Percentiles rank a stretch among this genome's conserved stretches.
Conservation (phyloP, 2,888 invertebrate genomes). For the Galerucella pusilla region DNA sequence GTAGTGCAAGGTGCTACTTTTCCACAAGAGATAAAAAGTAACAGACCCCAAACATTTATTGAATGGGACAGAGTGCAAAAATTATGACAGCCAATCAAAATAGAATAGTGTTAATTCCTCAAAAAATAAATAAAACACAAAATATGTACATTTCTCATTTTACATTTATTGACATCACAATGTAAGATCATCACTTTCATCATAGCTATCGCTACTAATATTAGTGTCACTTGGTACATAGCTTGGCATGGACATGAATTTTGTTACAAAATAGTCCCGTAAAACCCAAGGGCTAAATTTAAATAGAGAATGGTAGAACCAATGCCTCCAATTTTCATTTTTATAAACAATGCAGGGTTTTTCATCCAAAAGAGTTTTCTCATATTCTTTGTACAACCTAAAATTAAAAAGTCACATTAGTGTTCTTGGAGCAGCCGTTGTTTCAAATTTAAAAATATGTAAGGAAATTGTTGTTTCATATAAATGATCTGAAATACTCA, state of each 20-base stretch:
- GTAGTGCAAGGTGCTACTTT: too few relatives aligned
- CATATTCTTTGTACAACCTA: slow-evolving; percentile 64
- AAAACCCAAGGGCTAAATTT: slow-evolving; percentile 70
- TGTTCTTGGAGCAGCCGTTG: neutral
- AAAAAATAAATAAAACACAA: neutral
- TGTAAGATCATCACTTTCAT: slow-evolving; percentile 20
- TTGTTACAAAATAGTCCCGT: slow-evolving; percentile 71
- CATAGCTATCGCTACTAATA: slow-evolving; percentile 10
- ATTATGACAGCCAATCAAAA: too few relatives aligned
- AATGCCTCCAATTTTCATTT: slow-evolving; percentile 76
- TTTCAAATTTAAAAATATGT: slow-evolving; percentile 51
- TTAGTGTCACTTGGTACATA: slow-evolving; percentile 48
- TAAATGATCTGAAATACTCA: neutral
- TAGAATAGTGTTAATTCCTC: too few relatives aligned
- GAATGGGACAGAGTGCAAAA: too few relatives aligned
- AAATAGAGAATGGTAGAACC: slow-evolving; percentile 74
- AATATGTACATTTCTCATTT: neutral
- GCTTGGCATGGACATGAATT: slow-evolving; percentile 74
- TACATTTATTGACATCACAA: slow-evolving; percentile 22
- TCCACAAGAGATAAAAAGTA: too few relatives aligned
- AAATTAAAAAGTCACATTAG: neutral
- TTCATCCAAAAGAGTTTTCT: slow-evolving; percentile 71
- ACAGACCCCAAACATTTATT: too few relatives aligned
- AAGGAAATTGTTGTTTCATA: too few relatives aligned
- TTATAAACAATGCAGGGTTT: slow-evolving; percentile 74